Conservation (phyloP, 2,113 vertebrate species). For the Ariopsis seemanni region DNA sequence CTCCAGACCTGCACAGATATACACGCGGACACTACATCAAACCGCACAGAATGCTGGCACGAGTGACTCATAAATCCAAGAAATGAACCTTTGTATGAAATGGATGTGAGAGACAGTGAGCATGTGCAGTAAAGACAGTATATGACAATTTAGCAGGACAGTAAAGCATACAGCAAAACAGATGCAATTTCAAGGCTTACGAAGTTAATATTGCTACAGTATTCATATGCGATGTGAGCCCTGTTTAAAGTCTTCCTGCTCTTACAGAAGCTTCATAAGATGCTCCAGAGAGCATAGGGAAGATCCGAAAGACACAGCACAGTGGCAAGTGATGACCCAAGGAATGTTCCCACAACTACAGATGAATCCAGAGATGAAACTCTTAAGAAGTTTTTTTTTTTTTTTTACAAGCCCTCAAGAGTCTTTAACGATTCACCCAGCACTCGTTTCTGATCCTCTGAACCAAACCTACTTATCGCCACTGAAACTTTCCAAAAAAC, state of each 20-base stretch:
- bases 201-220: neutral
- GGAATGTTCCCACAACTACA: conserved; percentile 24
- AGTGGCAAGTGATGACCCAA: conserved; percentile 25
- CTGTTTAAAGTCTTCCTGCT: conserved; percentile 14
- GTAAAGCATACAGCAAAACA: neutral
- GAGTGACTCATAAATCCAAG: conserved; percentile 23
- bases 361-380: conserved; percentile 27
- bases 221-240: conserved; percentile 8
- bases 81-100: conserved; percentile 21
- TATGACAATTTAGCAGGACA: neutral
- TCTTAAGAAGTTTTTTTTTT: conserved; percentile 31
- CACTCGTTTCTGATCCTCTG: conserved; percentile 35
- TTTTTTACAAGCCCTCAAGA: conserved; percentile 22
- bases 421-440: conserved; percentile 42
- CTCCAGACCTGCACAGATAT: conserved; percentile 81
- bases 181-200: neutral
- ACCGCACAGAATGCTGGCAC: neutral
- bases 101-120: conserved; percentile 19
- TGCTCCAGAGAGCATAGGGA: neutral
- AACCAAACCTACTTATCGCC: conserved; percentile 29
- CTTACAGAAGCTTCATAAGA: conserved; percentile 8
- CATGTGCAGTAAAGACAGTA: conserved; percentile 3
- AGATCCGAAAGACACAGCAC: neutral
- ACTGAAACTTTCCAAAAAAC: conserved; percentile 23
- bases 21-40: conserved; percentile 39